Base-by-base conservation (phyloP, 2,113 vertebrate species). In the Toxostoma redivivum region DNA sequence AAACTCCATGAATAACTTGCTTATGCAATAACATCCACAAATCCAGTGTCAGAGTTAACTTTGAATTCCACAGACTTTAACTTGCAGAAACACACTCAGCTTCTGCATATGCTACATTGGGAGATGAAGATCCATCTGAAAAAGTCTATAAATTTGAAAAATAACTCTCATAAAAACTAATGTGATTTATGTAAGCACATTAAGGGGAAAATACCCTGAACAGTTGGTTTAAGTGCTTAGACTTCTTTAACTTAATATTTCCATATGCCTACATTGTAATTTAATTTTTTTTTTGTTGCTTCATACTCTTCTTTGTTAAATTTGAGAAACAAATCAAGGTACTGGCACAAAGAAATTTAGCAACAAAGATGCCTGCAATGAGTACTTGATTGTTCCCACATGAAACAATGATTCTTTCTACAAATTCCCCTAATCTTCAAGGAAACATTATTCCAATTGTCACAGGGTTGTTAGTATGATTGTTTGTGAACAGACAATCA, bases 311-410 rank as follows among this genome's bases (percentile, higher is more conserved):
- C 86, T 88, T 69, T 83, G 67, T 83, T 93, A 92, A 83, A 95
- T 96, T 95, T 96, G 47, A 81, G 80, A 94, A 96, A 92, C 95
- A 95, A 96, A 97, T 96, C 90, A 95, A 93, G 94, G 85, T 92
- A 94, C 50, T 3, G 3, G 79, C 58, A 74, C 71, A 93, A 90
- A 90, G 92, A 97, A 95, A 96, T 94, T 81, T 95, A 90, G 37
- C 50, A 93, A 81, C 31, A 82, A 80, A 94, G 12, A 95, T 78
- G 74, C 40, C 25, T 77, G 42, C 79, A 90, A 80, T 83, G 87
- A 88, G 56, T n/a, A 44, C 83, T 92, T 95, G 92, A 95, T 96
- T 96, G 64, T 56, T 90, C 93, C 93, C 93, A 86, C 38, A 56
- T 40, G 93, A 93, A 95, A 44, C 38, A 60, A 65, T 67, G 51